phyloP scores from a whole-genome alignment of 1,140 invertebrate genomes.

The Aphis gossypii region DNA sequence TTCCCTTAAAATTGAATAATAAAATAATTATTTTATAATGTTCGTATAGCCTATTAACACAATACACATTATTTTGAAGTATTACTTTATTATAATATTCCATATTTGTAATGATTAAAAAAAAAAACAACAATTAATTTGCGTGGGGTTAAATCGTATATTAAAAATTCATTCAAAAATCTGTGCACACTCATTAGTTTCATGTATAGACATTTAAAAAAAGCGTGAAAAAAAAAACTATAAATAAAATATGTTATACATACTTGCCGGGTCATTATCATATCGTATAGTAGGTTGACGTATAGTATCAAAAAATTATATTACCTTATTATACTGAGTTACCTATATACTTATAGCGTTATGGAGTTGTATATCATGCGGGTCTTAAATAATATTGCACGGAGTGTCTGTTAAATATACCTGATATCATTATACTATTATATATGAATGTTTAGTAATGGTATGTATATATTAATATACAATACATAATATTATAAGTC shows the following conservation, averaged over 20 bases:
- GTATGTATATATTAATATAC: neutral
- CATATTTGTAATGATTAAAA: neutral
- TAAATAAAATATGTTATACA: neutral
- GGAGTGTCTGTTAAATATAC: neutral
- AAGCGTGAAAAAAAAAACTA: neutral
- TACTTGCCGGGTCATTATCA: neutral
- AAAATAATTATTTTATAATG: neutral
- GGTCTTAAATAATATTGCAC: neutral
- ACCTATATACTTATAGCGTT: too few species aligned
- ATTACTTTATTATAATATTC: neutral
- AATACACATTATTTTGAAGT: neutral
- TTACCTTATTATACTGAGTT: too few species aligned
- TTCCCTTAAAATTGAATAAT: neutral
- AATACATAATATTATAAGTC: neutral
- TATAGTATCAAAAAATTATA: neutral
- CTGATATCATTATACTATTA: neutral
- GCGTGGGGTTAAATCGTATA: neutral
- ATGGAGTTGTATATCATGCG: neutral
- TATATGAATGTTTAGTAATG: neutral
- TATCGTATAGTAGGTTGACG: neutral
- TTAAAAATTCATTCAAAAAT: neutral
- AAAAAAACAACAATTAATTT: neutral
- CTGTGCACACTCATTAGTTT: neutral
- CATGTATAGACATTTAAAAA: neutral
- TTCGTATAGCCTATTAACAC: neutral